phyloP scores from a whole-genome alignment of 1,140 invertebrate genomes.

The Sycobia sp. region DNA sequence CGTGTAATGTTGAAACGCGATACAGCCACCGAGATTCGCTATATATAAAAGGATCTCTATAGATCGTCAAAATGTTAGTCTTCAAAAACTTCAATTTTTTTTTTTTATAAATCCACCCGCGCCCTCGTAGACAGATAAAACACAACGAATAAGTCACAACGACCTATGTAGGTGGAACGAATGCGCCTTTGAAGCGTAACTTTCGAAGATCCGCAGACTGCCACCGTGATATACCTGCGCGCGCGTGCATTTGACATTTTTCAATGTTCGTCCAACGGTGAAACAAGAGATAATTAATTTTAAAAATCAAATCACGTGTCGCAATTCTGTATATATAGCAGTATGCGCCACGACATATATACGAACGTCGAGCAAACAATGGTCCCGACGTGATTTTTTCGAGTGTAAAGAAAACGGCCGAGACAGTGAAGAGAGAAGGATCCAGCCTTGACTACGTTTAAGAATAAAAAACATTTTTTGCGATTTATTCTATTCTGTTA shows the following conservation, averaged over 20 bases:
- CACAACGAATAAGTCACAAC: slow-evolving; percentile 7
- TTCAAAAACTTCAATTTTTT: too few relatives aligned
- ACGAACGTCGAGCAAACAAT: slow-evolving; percentile 18
- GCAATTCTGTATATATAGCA: slow-evolving; percentile 1
- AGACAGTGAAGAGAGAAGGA: too few relatives aligned
- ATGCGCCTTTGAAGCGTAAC: slow-evolving; percentile 3
- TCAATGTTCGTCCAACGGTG: slow-evolving; percentile 12
- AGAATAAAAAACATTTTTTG: too few relatives aligned
- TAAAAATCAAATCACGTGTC: slow-evolving; percentile 25
- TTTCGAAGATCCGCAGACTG: slow-evolving; percentile 20
- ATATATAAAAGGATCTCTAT: too few relatives aligned
- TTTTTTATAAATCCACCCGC: too few relatives aligned
- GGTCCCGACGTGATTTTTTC: slow-evolving; percentile 28
- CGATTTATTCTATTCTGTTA: too few relatives aligned
- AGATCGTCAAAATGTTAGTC: too few relatives aligned
- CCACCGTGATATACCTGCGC: too few relatives aligned
- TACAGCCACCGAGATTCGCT: too few relatives aligned
- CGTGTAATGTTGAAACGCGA: too few relatives aligned
- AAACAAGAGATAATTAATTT: slow-evolving; percentile 30
- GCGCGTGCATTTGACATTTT: slow-evolving; percentile 33
- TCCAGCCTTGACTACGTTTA: too few relatives aligned
- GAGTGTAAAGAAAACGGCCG: slow-evolving; percentile 21
- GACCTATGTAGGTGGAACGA: not conserved
- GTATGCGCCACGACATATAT: slow-evolving; percentile 4
- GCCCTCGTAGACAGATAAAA: not conserved